Evolutionary conservation across 1,140 invertebrate genomes (phyloP), one percentile per base, ranked within the genome.

Genomic region (Calephelis virginiensis): DNA sequence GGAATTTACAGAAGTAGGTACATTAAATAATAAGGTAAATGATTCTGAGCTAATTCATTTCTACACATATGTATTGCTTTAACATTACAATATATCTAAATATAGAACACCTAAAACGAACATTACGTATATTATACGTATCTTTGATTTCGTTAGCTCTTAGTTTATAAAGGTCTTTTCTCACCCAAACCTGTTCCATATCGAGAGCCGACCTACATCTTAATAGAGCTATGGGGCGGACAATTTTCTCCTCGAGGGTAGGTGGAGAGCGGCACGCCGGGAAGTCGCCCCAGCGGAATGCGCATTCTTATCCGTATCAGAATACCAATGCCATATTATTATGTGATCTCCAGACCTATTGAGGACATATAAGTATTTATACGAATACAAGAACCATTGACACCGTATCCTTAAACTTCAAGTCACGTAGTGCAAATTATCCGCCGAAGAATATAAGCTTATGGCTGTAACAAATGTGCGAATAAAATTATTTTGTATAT

Each of bases 241-340:
- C 64, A 63, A 63, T 12, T 48, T 62, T 56, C 61, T 65, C 56
- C 49, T 61, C 28, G 53, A 48, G 69, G 49, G 65, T 50, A 73
- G 73, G 73, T 67, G 71, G 63, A 46, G 43, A 70, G 45, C 68
- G 72, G 78, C 76, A 81, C 84, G 84, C 82, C 78, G 69, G 68
- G 78, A 68, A 85, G 86, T 82, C 86, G 85, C 82, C 84, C 71
- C 83, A 70, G 37, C 61, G 86, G 86, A 80, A 87, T 80, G 82
- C 77, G 76, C 82, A 89, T 89, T 87, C 85, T 80, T 86, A 74
- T 78, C 67, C 76, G 77, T 77, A 74, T 69, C 78, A 64, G 83
- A 82, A 89, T 89, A 87, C 86, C 85, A 82, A 86, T 83, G 81
- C 66, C 79, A 80, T 87, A 87, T 87, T 89, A 89, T 86, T 87